A percentile compares a stretch with the other conserved stretches of the same genome.
Evolutionary conservation across 2,797 vertebrate species (phyloP).

Genomic region (Sus cebifrons): DNA sequence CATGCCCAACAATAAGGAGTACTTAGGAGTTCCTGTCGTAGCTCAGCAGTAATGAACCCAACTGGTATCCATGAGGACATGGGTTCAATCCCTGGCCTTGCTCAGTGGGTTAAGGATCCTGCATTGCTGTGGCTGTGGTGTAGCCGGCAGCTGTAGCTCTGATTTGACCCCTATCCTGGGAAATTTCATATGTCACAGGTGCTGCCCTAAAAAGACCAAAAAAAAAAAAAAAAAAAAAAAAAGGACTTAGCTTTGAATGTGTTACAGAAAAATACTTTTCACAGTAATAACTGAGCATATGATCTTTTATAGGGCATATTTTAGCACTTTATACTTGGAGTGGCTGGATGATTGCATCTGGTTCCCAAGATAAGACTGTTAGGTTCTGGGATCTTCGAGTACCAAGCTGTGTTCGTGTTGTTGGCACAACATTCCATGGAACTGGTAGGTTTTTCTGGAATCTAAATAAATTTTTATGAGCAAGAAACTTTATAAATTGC

Average conservation of each 20-base stretch:
- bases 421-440: slow-evolving; percentile 97
- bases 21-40: neutral
- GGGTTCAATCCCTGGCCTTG: too few relatives aligned
- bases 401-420: slow-evolving; percentile 98
- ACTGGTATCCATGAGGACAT: too few relatives aligned
- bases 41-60: too few relatives aligned
- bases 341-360: slow-evolving; percentile 99
- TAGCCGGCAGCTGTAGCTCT: too few relatives aligned
- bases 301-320: slow-evolving; percentile 94
- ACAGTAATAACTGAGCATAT: slow-evolving; percentile 7
- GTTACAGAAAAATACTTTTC: neutral
- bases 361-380: slow-evolving; percentile 99
- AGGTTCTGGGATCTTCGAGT: slow-evolving; percentile 99
- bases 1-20: neutral
- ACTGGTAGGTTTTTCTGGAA: slow-evolving; percentile 91
- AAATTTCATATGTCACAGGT: too few relatives aligned
- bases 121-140: too few relatives aligned
- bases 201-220: too few relatives aligned
- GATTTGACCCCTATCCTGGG: too few relatives aligned
- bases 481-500: neutral
- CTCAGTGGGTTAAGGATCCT: too few relatives aligned
- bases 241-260: slow-evolving; percentile 34
- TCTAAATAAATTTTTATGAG: neutral
- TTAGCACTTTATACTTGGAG: slow-evolving; percentile 98
- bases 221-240: neutral